Evolutionary conservation across 2,888 invertebrate genomes (phyloP), one percentile per base, ranked within the genome.

Genomic region (Napeogenes sylphis): DNA sequence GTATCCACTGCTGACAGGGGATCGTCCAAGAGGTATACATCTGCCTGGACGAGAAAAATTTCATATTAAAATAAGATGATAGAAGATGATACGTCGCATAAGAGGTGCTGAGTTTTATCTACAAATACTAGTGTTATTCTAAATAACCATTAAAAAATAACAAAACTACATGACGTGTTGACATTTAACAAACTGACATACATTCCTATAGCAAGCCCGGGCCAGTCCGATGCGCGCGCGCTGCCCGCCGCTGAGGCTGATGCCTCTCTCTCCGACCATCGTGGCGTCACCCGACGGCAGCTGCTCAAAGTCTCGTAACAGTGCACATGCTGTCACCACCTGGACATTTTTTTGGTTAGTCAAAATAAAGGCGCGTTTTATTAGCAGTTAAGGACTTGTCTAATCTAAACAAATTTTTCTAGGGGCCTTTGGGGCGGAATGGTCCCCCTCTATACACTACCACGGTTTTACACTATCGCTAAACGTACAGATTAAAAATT

Each of bases 231-330:
- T 93, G 64, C 96, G 91, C 0, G 96, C 96, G 66, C 94, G 93
- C 85, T 96, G 96, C 0, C 96, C 96, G 0, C 96, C 96, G 73
- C 95, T 95, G 56, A 97, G 85, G 58, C 93, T 93, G 63, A 94
- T 92, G 13, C 96, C 96, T 63, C 94, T 88, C 75, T 96, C 96
- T 0, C 96, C 96, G 1, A 97, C 94, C 64, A 95, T 75, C 0
- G 95, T 95, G 57, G 91, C 84, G 76, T 96, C 96, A 0, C 95
- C 95, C 12, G 93, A 87, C 0, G 94, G 93, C 61, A 96, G 86
- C 70, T 93, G 91, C 58, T 93, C 92, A 71, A 96, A 92, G 80
- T 96, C 96, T 73, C 91, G 91, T 55, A 91, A 69, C 32, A 95
- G 78, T 0, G 94, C 93, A 73, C 94, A 94, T 0, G 92, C 93